Percentiles rank a stretch among this genome's conserved stretches.
These are phyloP conservation scores for Nyctalus aviator DNA, from an alignment of 2,797 vertebrate genomes.

Conservation along the genomic window DNA sequence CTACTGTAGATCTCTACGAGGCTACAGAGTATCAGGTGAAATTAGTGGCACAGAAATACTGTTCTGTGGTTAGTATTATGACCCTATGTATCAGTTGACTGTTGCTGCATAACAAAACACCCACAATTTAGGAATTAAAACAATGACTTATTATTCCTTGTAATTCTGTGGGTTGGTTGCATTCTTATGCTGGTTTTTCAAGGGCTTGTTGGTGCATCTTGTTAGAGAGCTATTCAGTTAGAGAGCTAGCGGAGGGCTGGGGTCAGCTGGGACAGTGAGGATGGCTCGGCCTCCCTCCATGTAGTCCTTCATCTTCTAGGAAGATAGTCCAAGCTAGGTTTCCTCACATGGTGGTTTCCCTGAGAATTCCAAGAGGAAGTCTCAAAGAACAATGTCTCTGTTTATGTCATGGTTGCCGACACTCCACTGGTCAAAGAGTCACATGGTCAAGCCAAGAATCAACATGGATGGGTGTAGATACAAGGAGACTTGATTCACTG, in stretches of 20 bases:
- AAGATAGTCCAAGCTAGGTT: background rate
- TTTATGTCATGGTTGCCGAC: background rate
- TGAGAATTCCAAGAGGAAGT: background rate
- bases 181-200: constrained; percentile 3
- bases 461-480: background rate
- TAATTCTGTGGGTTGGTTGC: background rate
- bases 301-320: background rate
- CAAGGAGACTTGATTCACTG: constrained; percentile 58
- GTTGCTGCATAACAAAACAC: background rate
- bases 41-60: background rate
- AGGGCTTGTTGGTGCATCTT: background rate
- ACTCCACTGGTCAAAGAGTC: background rate
- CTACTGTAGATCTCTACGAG: background rate
- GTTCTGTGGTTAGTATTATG: background rate
- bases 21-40: background rate
- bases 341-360: background rate
- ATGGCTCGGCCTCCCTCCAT: background rate
- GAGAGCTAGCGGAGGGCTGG: background rate
- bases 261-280: background rate
- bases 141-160: background rate
- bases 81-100: background rate
- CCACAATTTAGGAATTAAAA: background rate
- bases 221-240: no score
- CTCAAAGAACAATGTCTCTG: background rate
- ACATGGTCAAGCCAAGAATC: background rate